Base-by-base conservation (phyloP, 92 coral and sea anemone genomes). In the Porites divaricata region DNA sequence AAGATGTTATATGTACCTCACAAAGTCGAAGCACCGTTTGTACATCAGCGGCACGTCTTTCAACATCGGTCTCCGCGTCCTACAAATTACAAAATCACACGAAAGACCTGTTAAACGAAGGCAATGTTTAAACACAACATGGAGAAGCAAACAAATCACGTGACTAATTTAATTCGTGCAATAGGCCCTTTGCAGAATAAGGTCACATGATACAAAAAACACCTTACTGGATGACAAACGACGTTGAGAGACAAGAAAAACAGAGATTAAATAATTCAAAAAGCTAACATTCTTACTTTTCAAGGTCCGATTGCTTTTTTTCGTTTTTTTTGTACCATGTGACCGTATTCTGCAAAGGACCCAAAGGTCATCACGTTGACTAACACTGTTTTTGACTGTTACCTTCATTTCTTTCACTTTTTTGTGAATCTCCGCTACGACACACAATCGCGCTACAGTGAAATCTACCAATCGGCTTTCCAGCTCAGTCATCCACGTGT, bases 401-500 rank as follows among this genome's bases (percentile, higher is more conserved):
- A 96, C 99, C 94, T 95, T 93, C 26, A 96, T 76, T 28, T 91
- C 93, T 28, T 86, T 88, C 21, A 89, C 83, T 61, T 91, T 94
- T 77, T 86, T 94, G 76, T 90, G 96, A 81, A 94, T 81, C 78
- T 95, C 98, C 5, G 85, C 72, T 15, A 89, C 77, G 70, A 89
- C 94, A 88, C 98, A 96, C 21, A 95, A 87, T 14, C 87, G 89
- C 17, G 87, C 83, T 21, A 82, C 90, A 6, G 88, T 56, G 76
- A 91, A 92, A 45, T 81, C 78, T 74, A 63, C 75, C 22, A 96
- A 88, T 35, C 94, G 91, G 14, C 87, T 89, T 70, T 96, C 99
- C 25, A 96, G 89, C 72, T 93, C 92, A 5, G 93, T 78, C 94
- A 96, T 96, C 99, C 99, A 96, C 16, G 96, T 81, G 81, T 96